Conservation (phyloP, 2,888 invertebrate genomes). For the Aphodius granarius region DNA sequence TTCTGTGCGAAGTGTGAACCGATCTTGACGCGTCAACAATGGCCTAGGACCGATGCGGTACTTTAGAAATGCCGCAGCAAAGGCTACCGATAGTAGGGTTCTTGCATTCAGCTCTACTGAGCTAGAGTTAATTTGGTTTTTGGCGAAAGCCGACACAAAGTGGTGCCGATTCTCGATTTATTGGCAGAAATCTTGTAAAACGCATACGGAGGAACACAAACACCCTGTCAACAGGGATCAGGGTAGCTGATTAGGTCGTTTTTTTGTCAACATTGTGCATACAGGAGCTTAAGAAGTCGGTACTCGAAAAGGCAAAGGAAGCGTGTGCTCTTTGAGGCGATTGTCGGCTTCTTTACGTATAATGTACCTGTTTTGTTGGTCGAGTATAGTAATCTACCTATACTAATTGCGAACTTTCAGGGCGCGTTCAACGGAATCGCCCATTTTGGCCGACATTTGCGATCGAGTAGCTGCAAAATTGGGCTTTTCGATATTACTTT, state of each 20-base stretch:
- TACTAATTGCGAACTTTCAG: no score
- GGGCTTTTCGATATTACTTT: no score
- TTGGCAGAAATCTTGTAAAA: not conserved
- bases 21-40: slow-evolving; percentile 49
- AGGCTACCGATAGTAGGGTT: slow-evolving; percentile 40
- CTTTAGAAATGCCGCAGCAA: slow-evolving; percentile 48
- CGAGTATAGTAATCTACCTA: no score
- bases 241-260: not conserved
- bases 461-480: no score
- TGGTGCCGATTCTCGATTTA: not conserved
- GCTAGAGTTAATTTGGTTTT: slow-evolving; percentile 51
- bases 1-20: slow-evolving; percentile 50
- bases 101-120: slow-evolving; percentile 45
- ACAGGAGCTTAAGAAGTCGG: not conserved
- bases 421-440: no score
- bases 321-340: not conserved
- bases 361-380: not conserved
- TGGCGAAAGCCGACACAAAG: slow-evolving; percentile 22
- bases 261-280: not conserved
- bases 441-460: no score
- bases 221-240: not conserved
- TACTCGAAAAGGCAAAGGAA: not conserved
- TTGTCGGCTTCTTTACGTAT: not conserved
- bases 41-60: slow-evolving; percentile 51
- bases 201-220: not conserved